Percentiles rank a stretch among this genome's conserved stretches.
Evolutionary conservation across 2,797 vertebrate genomes (phyloP).

Genomic region (Xenops minutus): DNA sequence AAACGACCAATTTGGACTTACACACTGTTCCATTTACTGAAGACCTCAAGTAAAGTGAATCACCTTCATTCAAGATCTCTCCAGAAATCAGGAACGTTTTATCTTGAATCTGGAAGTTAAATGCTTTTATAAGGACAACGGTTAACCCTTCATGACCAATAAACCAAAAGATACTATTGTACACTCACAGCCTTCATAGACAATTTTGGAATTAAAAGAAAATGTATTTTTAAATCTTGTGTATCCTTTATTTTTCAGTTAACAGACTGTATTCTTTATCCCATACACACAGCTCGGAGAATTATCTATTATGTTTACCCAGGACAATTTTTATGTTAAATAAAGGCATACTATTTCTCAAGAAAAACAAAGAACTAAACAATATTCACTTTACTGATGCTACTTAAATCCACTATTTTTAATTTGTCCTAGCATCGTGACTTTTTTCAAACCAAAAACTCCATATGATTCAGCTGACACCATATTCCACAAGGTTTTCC

Average conservation of each 20-base stretch:
- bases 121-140: not conserved
- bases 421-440: not conserved
- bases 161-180: not conserved
- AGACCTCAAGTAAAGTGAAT: slow-evolving; percentile 82
- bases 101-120: slow-evolving; percentile 79
- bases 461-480: not conserved
- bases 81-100: slow-evolving; percentile 83
- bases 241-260: not conserved
- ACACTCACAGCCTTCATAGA: not conserved
- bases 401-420: not conserved
- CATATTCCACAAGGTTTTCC: not conserved
- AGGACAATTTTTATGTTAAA: not conserved
- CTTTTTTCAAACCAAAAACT: not conserved
- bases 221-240: not conserved
- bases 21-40: slow-evolving; percentile 83
- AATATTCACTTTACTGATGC: not conserved
- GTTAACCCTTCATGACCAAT: not conserved
- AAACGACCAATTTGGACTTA: slow-evolving; percentile 86
- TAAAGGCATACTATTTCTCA: not conserved
- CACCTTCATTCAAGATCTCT: slow-evolving; percentile 75
- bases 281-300: not conserved
- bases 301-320: not conserved
- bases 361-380: not conserved
- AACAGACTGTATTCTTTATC: not conserved
- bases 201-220: not conserved